These are phyloP conservation scores for Rhynchomys soricoides DNA, from an alignment of 2,113 vertebrate species.

Conservation along the genomic window DNA sequence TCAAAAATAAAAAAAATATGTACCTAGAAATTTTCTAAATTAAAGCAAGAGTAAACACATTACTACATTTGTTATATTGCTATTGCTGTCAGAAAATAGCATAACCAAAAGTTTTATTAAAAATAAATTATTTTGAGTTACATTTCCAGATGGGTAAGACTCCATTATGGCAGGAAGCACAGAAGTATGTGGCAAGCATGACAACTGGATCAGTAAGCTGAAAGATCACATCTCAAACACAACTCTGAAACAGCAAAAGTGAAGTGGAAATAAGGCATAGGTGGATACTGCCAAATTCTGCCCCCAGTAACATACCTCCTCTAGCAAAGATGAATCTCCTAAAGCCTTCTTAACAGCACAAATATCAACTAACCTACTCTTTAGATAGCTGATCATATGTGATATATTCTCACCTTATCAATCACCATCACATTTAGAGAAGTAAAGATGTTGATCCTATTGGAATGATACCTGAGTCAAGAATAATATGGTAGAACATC, in stretches of 20 bases:
- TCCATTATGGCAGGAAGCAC: neutral
- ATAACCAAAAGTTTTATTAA: neutral
- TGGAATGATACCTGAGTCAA: neutral
- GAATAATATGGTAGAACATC: rapidly evolving
- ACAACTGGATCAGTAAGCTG: neutral
- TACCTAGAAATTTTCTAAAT: neutral
- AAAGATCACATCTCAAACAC: neutral
- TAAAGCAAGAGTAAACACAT: neutral
- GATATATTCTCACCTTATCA: neutral
- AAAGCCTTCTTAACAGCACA: neutral
- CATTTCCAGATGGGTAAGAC: neutral
- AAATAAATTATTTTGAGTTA: neutral
- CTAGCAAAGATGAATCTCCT: neutral
- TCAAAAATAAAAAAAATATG: neutral
- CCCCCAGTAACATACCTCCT: neutral
- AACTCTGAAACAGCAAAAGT: neutral
- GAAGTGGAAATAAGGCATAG: neutral
- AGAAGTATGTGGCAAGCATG: neutral
- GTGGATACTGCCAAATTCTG: neutral
- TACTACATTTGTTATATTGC: neutral
- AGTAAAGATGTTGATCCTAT: neutral
- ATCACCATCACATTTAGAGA: neutral
- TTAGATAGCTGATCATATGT: neutral
- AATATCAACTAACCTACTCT: neutral
- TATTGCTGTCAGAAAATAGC: neutral